Base-by-base conservation (phyloP, 2,888 invertebrate genomes). In the Drosophila bunnanda region DNA sequence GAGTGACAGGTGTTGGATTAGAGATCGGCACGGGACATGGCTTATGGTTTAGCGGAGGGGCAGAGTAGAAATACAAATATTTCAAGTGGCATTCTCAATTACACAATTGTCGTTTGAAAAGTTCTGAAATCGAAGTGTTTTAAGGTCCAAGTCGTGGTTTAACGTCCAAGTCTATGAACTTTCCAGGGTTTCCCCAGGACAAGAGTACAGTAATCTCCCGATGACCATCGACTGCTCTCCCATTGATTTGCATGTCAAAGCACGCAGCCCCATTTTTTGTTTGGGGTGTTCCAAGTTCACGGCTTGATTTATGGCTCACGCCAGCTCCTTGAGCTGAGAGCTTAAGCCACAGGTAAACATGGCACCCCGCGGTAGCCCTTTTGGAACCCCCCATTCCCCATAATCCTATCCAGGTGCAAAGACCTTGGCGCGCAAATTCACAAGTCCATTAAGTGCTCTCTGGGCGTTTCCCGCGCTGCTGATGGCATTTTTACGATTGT, bases 401-500 rank as follows among this genome's bases (percentile, higher is more conserved):
- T 44, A 44, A 44, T 25, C 44, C 44, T 9, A 58, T 39, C 52
- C 53, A 28, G 36, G 38, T 58, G 22, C 17, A 58, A 71, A 72
- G 75, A 66, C 84, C 88, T 89, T 87, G 79, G 65, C 76, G 89
- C 76, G 36, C 56, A 87, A 81, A 85, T 79, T 87, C 81, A 84
- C 71, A 89, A 67, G 77, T 75, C 76, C 89, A 81, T 80, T 89
- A 84, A 32, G 48, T 22, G n/a, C 25, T 55, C 22, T 28, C 59
- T 66, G 62, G 68, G 70, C 32, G 59, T 59, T 69, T 65, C 50
- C 68, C 73, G 68, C 46, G 72, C 77, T 89, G 88, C 77, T 89
- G 88, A 85, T 85, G 89, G 74, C 76, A 62, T 73, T 81, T 87
- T 84, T 79, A 82, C 74, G 88, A 85, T 89, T 84, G 88, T 78